Evolutionary conservation across 1,140 invertebrate genomes (phyloP).

Genomic region (Radopholus similis): DNA sequence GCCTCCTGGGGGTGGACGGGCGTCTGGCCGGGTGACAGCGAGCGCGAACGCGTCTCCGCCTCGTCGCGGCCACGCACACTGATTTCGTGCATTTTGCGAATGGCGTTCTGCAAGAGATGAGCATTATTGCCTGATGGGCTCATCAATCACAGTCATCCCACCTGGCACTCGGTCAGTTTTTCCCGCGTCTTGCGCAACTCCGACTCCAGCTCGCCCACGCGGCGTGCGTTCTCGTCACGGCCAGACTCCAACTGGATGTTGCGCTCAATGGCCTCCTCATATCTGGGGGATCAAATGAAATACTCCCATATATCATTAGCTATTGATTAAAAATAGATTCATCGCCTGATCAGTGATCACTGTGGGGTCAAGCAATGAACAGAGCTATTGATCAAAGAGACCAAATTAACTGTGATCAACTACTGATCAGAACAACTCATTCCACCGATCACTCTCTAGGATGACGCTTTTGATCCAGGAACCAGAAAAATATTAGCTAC

Average conservation of each 20-base stretch:
- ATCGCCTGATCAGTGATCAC: background rate
- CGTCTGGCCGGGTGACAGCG: slow-evolving; percentile 50
- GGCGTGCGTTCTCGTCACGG: slow-evolving; percentile 55
- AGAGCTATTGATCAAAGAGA: too few relatives aligned
- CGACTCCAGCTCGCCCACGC: slow-evolving; percentile 51
- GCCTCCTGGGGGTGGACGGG: slow-evolving; percentile 52
- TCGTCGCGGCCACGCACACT: slow-evolving; percentile 33
- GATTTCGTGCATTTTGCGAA: slow-evolving; percentile 52
- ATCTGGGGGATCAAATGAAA: too few relatives aligned
- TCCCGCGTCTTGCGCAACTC: slow-evolving; percentile 52
- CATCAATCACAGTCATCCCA: slow-evolving; percentile 1
- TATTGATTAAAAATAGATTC: background rate
- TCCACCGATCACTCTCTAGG: too few relatives aligned
- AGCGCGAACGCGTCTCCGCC: slow-evolving; percentile 44
- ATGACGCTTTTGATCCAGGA: too few relatives aligned
- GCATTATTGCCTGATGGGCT: background rate
- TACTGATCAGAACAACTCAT: too few relatives aligned
- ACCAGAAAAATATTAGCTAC: background rate
- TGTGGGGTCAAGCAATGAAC: background rate
- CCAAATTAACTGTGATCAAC: too few relatives aligned
- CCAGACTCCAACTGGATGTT: slow-evolving; percentile 59
- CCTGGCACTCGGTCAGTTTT: slow-evolving; percentile 46
- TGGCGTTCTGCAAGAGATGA: slow-evolving; percentile 31
- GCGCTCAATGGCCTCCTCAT: slow-evolving; percentile 59
- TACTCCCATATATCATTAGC: background rate